Evolutionary conservation across 2,113 vertebrate genomes (phyloP).

Genomic region (Micronisus gabar): DNA sequence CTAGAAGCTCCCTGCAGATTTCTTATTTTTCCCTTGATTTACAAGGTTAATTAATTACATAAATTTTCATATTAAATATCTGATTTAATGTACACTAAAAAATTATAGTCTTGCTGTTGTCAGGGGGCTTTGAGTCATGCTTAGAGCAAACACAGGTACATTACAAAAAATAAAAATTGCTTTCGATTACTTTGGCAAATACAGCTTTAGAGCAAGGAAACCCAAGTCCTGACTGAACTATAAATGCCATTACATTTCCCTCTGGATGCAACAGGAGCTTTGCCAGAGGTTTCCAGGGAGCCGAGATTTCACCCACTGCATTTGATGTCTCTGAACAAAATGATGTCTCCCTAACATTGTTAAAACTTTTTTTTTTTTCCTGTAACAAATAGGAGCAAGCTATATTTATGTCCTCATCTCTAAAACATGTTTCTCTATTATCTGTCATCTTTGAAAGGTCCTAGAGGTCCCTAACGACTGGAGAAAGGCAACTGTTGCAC

Average conservation of each 20-base stretch:
- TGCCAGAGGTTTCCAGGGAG: not conserved
- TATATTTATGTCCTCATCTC: not conserved
- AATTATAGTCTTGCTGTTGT: not conserved
- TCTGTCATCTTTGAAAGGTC: not conserved
- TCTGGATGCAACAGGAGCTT: not conserved
- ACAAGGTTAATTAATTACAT: not conserved
- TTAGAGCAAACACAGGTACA: not conserved
- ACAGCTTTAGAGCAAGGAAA: not conserved
- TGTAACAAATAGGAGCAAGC: not conserved
- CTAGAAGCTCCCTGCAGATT: not conserved
- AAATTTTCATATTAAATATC: not conserved
- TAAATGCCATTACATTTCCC: not conserved
- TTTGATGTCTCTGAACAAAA: not conserved
- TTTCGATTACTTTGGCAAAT: not conserved
- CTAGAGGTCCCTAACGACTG: not conserved
- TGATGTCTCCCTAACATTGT: not conserved
- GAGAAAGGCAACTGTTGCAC: not conserved
- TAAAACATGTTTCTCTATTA: not conserved
- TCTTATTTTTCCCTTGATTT: not conserved
- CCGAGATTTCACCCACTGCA: not conserved
- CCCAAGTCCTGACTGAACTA: not conserved
- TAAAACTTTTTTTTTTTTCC: not conserved
- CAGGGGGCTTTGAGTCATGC: not conserved
- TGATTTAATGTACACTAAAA: not conserved
- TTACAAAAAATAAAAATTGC: not conserved